A percentile compares a stretch with the other conserved stretches of the same genome.
These are phyloP conservation scores for Castor canadensis DNA, from an alignment of 2,113 vertebrate species.

Conservation along the genomic window DNA sequence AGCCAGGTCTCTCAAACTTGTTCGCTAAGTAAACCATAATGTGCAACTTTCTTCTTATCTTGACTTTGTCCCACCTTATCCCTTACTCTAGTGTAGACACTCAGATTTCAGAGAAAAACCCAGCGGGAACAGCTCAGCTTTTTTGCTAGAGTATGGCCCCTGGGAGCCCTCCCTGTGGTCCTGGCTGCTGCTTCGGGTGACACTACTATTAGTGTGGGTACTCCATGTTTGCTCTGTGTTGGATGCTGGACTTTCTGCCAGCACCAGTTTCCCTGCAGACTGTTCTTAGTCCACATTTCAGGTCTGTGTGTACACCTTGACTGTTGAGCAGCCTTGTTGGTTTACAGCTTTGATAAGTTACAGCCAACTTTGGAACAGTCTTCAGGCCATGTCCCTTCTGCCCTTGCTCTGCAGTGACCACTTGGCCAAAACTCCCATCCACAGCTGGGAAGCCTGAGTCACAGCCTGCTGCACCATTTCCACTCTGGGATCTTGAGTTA, in stretches of 20 bases:
- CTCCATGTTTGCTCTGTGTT: no score
- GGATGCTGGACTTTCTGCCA: neutral
- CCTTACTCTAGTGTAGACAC: neutral
- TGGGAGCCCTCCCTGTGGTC: neutral
- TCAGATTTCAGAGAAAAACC: slow-evolving; percentile 35
- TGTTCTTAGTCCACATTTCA: neutral
- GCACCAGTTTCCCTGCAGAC: neutral
- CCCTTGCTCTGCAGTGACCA: neutral
- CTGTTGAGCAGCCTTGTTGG: neutral
- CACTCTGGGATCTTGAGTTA: slow-evolving; percentile 62
- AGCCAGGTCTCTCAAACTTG: slow-evolving; percentile 47
- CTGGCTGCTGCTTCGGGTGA: slow-evolving; percentile 4
- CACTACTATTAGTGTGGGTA: neutral
- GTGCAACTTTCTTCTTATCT: neutral
- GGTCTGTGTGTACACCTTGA: no score
- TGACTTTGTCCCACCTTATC: neutral
- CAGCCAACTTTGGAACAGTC: neutral
- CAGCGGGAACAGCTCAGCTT: neutral
- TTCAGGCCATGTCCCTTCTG: neutral
- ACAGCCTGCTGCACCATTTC: slow-evolving; percentile 55
- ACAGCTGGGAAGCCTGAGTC: slow-evolving; percentile 43
- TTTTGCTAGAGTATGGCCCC: neutral
- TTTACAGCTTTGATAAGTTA: neutral
- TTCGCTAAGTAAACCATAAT: slow-evolving; percentile 56
- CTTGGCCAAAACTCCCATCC: neutral